phyloP scores from a whole-genome alignment of 2,888 invertebrate species.

The Nasonia oneida region DNA sequence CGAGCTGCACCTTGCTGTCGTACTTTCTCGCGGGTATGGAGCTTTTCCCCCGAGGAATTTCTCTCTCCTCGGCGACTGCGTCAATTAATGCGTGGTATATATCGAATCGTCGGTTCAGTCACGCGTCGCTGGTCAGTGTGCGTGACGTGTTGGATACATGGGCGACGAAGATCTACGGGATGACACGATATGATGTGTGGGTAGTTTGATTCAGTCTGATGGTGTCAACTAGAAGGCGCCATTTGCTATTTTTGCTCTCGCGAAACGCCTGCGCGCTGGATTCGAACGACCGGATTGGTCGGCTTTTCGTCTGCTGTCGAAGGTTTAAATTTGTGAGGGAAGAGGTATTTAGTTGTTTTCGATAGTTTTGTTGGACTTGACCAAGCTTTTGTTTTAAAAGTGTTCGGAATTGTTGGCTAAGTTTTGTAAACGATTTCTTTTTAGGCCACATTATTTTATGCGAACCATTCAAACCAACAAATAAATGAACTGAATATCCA shows the following conservation, averaged over 20 bases:
- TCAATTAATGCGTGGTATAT: background rate
- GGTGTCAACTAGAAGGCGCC: conserved; percentile 30
- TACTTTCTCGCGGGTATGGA: background rate
- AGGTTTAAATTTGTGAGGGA: background rate
- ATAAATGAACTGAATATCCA: no score
- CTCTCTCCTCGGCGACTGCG: background rate
- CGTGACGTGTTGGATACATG: background rate
- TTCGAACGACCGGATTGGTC: background rate
- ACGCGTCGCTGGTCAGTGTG: conserved; percentile 1
- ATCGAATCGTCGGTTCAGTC: background rate
- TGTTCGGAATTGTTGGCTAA: no score
- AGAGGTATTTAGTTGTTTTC: no score
- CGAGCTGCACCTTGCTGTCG: background rate
- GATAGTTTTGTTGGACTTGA: no score
- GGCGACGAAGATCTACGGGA: background rate
- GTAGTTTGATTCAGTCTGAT: no score
- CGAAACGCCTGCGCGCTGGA: background rate
- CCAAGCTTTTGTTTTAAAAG: no score
- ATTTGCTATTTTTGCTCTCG: conserved; percentile 41
- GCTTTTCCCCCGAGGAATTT: background rate
- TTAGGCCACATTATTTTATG: no score
- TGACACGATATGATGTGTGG: background rate
- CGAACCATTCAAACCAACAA: no score
- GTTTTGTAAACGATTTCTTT: no score
- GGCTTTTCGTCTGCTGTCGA: background rate